Percentiles rank a stretch among this genome's conserved stretches.
These are phyloP conservation scores for Orius insidiosus DNA, from an alignment of 1,140 invertebrate species.

Conservation along the genomic window DNA sequence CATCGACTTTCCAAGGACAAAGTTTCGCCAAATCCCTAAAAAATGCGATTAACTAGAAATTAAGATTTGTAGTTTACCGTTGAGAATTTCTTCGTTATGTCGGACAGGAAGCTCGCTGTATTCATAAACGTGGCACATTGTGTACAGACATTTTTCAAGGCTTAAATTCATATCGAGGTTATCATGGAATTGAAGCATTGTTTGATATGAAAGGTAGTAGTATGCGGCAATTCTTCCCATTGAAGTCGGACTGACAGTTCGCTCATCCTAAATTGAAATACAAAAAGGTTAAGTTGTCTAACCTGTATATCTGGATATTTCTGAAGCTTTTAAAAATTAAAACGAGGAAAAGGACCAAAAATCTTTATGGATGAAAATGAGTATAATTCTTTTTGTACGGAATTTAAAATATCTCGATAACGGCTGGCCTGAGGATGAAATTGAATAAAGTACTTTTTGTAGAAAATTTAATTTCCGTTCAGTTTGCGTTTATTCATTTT, in stretches of 20 bases:
- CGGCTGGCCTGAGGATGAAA: too few species aligned
- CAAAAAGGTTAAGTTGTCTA: neutral
- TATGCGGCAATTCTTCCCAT: slow-evolving; percentile 88
- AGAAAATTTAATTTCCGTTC: too few species aligned
- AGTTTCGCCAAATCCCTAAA: slow-evolving; percentile 61
- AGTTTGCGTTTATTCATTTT: too few species aligned
- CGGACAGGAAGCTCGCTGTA: slow-evolving; percentile 89
- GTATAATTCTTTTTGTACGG: too few species aligned
- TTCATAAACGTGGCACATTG: slow-evolving; percentile 74
- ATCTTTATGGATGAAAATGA: neutral
- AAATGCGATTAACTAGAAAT: slow-evolving; percentile 15
- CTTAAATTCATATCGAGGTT: slow-evolving; percentile 42
- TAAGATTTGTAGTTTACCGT: slow-evolving; percentile 32
- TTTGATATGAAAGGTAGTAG: slow-evolving; percentile 92
- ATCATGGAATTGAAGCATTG: slow-evolving; percentile 66
- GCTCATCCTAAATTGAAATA: slow-evolving; percentile 39
- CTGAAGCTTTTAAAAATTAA: neutral
- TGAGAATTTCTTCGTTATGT: slow-evolving; percentile 94
- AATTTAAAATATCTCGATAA: too few species aligned
- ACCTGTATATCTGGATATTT: neutral
- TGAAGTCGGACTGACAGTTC: slow-evolving; percentile 55
- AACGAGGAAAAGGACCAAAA: too few species aligned
- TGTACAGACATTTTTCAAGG: slow-evolving; percentile 56
- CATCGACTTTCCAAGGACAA: slow-evolving; percentile 55
- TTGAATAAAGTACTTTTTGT: too few species aligned